Evolutionary conservation across 2,113 vertebrate genomes (phyloP), one percentile per base, ranked within the genome.

Genomic region (Eolophus roseicapilla): DNA sequence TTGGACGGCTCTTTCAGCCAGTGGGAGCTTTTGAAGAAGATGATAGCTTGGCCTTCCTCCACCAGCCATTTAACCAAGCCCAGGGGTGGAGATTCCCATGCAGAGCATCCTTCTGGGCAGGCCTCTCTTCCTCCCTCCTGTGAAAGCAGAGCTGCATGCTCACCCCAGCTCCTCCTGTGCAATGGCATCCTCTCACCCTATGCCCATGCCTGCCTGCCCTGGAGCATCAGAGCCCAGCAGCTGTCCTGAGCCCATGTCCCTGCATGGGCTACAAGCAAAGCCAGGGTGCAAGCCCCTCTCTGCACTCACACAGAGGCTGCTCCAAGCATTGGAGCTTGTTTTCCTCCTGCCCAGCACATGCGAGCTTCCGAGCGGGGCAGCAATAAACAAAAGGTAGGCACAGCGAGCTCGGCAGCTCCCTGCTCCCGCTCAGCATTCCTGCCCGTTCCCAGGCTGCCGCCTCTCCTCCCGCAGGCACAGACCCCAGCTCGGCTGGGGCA

Each of bases 361-460:
- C 3, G 1, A 87, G 84, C 55, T 92, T 17, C 50, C 11, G 87
- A 86, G 53, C 1, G 3, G 81, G 65, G 73, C 27, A 41, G 79
- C 60, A 49, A 70, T n/a, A 83, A 94, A 93, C 75, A 67, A 70
- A 74, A 82, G 79, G 82, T 37, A 27, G 92, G 84, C 77, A 91
- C 31, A 0, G 21, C 3, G 23, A 74, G 80, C 69, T 75, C 5
- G 39, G 37, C 79, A 46, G 35, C 69, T 62, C 82, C 39, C 47
- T 16, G 60, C 82, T 86, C 82, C 46, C 1, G 3, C 88, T 68
- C 7, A 4, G 28, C 18, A 3, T n/a, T 73, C 35, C 78, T 84
- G 84, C 86, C 95, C 68, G 57, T 89, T 76, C 35, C 44, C 1
- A 5, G 31, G 52, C 64, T 41, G 59, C 39, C 0, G 18, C 37